Conservation (phyloP, 2,888 invertebrate genomes). For the Empis livida region DNA sequence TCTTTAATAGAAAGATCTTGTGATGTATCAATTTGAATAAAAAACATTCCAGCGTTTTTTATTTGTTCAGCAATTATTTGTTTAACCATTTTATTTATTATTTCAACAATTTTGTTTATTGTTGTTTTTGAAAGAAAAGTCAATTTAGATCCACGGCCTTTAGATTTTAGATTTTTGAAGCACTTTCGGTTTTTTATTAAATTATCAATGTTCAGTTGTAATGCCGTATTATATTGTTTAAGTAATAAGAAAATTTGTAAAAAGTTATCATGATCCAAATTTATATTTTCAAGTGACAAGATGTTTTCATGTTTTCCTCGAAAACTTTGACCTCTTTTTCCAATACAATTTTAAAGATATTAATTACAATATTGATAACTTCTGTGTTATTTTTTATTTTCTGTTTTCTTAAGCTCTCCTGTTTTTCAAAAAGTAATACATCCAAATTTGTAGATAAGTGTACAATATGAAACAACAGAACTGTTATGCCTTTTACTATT, state of each 20-base stretch:
- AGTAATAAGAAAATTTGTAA: slow-evolving; percentile 1
- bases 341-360: too few relatives aligned
- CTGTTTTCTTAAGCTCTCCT: background rate
- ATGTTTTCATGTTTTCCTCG: slow-evolving; percentile 1
- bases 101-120: slow-evolving; percentile 1
- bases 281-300: slow-evolving; percentile 1
- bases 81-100: background rate
- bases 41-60: slow-evolving; percentile 1
- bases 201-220: slow-evolving; percentile 1
- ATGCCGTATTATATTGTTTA: background rate
- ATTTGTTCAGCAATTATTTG: slow-evolving; percentile 1
- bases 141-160: background rate
- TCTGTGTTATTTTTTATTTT: too few relatives aligned
- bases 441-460: too few relatives aligned
- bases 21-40: slow-evolving; percentile 1
- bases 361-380: too few relatives aligned
- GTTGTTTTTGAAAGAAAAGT: slow-evolving; percentile 1
- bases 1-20: background rate
- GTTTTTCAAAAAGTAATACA: background rate
- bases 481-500: background rate
- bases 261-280: slow-evolving; percentile 1
- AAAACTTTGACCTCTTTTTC: background rate
- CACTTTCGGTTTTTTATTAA: background rate
- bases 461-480: background rate
- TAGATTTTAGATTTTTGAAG: background rate